Evolutionary conservation across 1,140 invertebrate species (phyloP).

Genomic region (Drusus annulatus): DNA sequence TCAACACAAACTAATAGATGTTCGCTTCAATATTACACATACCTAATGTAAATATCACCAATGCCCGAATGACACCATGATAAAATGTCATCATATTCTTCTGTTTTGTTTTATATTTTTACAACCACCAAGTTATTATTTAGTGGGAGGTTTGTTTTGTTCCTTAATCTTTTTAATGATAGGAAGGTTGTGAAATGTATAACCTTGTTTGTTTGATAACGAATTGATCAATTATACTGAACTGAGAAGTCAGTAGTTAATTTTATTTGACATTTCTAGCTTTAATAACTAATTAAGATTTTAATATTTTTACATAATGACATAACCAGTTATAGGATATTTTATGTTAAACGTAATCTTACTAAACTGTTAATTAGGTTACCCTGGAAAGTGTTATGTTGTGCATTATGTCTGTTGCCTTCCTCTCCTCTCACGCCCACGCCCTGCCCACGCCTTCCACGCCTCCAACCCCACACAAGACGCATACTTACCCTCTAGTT

Average conservation of each 20-base stretch:
- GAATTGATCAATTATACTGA: conserved; percentile 47
- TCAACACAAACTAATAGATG: conserved; percentile 2
- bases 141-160: conserved; percentile 15
- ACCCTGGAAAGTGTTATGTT: conserved; percentile 12
- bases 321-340: conserved; percentile 43
- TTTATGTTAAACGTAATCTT: conserved; percentile 24
- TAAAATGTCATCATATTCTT: conserved; percentile 26
- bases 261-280: conserved; percentile 48
- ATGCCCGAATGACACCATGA: conserved; percentile 8
- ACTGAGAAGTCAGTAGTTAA: conserved; percentile 38
- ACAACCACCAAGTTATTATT: conserved; percentile 10
- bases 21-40: too few species aligned
- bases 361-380: conserved; percentile 27
- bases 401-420: background rate
- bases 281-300: conserved; percentile 44
- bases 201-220: conserved; percentile 45
- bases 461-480: too few species aligned
- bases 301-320: conserved; percentile 49
- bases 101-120: conserved; percentile 30
- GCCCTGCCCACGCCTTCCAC: too few species aligned
- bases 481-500: background rate
- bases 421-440: too few species aligned
- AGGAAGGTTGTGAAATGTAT: conserved; percentile 50
- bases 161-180: conserved; percentile 39
- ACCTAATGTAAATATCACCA: conserved; percentile 15